These are phyloP conservation scores for Drepana arcuata DNA, from an alignment of 1,140 invertebrate genomes.

Conservation along the genomic window DNA sequence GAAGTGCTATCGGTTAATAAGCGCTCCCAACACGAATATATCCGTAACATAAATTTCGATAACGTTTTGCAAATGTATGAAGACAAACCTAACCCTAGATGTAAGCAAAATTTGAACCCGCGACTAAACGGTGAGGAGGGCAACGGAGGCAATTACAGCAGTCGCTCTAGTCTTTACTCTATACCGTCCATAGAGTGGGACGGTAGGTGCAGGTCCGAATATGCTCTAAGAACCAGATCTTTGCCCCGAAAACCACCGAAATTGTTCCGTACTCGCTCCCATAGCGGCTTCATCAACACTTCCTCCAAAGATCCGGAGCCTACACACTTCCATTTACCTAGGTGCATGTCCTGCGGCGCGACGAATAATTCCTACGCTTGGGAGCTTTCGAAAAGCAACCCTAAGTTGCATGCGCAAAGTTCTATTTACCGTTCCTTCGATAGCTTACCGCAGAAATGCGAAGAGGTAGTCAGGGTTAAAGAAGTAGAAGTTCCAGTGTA, in stretches of 20 bases:
- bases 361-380: constrained; percentile 27
- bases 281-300: constrained; percentile 57
- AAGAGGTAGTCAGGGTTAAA: constrained; percentile 39
- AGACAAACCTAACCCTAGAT: constrained; percentile 30
- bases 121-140: constrained; percentile 14
- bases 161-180: constrained; percentile 42
- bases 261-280: constrained; percentile 52
- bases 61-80: constrained; percentile 34
- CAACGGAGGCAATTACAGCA: constrained; percentile 22
- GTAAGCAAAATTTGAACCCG: constrained; percentile 35
- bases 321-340: constrained; percentile 55
- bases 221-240: constrained; percentile 33
- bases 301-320: constrained; percentile 53
- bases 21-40: constrained; percentile 34
- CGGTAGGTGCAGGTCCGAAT: constrained; percentile 29
- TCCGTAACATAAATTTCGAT: constrained; percentile 36
- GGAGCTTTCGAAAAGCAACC: constrained; percentile 17
- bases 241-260: constrained; percentile 22
- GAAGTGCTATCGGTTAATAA: constrained; percentile 38
- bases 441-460: constrained; percentile 33
- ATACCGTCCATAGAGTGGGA: constrained; percentile 53
- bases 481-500: constrained; percentile 25
- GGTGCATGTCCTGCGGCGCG: constrained; percentile 35
- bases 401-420: constrained; percentile 6
- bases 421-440: constrained; percentile 33